phyloP scores from a whole-genome alignment of 2,113 vertebrate genomes.

The Oophaga pumilio region DNA sequence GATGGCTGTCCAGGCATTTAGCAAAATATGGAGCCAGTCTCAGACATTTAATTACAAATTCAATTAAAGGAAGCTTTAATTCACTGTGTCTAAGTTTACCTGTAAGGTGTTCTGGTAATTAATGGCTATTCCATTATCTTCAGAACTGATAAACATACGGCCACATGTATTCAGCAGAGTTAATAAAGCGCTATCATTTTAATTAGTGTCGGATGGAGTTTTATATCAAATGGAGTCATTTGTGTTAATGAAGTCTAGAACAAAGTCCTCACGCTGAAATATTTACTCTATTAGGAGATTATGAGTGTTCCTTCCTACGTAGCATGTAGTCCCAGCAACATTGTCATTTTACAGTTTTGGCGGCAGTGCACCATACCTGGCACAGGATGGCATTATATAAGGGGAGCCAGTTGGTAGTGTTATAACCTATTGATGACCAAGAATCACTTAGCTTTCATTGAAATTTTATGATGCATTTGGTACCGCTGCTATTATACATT shows the following conservation, averaged over 20 bases:
- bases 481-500: neutral
- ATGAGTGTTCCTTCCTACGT: neutral
- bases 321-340: neutral
- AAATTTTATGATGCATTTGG: neutral
- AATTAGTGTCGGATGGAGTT: neutral
- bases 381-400: neutral
- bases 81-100: slow-evolving; percentile 38
- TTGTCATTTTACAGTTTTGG: neutral
- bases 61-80: slow-evolving; percentile 51
- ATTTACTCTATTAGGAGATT: neutral
- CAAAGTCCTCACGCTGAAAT: neutral
- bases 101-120: slow-evolving; percentile 24
- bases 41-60: slow-evolving; percentile 45
- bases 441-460: too few relatives aligned
- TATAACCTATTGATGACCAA: neutral
- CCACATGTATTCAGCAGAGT: slow-evolving; percentile 3
- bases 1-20: slow-evolving; percentile 32
- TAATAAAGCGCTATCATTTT: neutral
- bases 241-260: neutral
- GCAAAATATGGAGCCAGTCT: slow-evolving; percentile 20
- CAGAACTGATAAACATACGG: slow-evolving; percentile 33
- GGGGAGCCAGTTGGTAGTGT: neutral
- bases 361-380: neutral
- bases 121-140: slow-evolving; percentile 13
- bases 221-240: neutral